Conservation (phyloP, 2,888 invertebrate genomes). For the Drosophila parthenogenetica region DNA sequence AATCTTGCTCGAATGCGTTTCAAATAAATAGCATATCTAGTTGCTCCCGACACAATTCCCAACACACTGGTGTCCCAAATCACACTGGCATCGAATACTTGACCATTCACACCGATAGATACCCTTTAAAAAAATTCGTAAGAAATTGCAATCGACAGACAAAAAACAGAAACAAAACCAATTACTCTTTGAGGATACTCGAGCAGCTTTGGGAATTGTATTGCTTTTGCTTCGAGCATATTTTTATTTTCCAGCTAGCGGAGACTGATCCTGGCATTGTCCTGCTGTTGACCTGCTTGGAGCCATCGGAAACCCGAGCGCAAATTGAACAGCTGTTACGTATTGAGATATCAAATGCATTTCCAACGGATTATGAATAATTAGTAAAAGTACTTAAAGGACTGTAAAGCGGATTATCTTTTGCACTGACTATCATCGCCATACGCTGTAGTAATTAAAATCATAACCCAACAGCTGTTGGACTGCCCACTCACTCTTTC, state of each 20-base stretch:
- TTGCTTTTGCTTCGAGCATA: neutral
- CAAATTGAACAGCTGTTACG: constrained; percentile 38
- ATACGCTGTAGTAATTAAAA: constrained; percentile 33
- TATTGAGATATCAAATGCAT: neutral
- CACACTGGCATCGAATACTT: constrained; percentile 6
- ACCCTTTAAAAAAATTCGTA: constrained; percentile 5
- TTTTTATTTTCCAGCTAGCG: neutral
- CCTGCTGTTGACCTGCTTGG: constrained; percentile 3
- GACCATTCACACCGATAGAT: neutral
- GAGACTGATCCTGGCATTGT: constrained; percentile 10
- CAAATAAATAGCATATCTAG: constrained; percentile 54
- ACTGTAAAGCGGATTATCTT: constrained; percentile 15
- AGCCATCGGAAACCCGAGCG: constrained; percentile 10
- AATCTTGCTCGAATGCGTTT: constrained; percentile 47
- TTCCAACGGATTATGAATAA: constrained; percentile 37
- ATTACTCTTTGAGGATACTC: constrained; percentile 2
- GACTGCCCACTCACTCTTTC: constrained; percentile 21
- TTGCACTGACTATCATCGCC: constrained; percentile 9
- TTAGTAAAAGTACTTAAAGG: constrained; percentile 3
- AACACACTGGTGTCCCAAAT: constrained; percentile 4
- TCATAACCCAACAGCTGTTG: constrained; percentile 30
- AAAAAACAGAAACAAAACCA: neutral
- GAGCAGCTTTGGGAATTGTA: neutral
- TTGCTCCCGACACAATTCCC: constrained; percentile 40
- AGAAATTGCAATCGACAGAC: neutral